Evolutionary conservation across 2,797 vertebrate genomes (phyloP), one percentile per base, ranked within the genome.

Genomic region (Chiloscyllium punctatum): DNA sequence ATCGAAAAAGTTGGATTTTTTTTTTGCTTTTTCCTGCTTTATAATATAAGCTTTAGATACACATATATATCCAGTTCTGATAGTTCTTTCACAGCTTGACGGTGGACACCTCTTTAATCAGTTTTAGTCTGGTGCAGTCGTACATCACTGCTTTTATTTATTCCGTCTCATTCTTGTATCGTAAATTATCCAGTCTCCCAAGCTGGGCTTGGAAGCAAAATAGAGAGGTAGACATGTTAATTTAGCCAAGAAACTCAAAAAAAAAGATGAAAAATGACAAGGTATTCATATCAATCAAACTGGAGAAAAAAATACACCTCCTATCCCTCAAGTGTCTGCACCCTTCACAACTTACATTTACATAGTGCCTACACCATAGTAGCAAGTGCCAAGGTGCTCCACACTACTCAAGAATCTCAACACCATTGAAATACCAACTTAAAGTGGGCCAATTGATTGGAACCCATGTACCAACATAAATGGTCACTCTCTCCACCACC

Each of bases 1-100:
- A 84, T 42, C 21, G 69, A 71, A 53, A 90, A 69, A 53, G 92
- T 94, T 94, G 92, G 15, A n/a, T 62, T 91, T 91, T 91, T 90
- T 91, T 90, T 66, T 68, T n/a, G 62, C 66, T n/a, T 48, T 42
- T 72, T 42, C 21, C 48, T 23, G 57, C 9, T 30, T 69, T 6
- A 33, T 15, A 74, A 30, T 42, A 25, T 69, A 94, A n/a, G 11
- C 51, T 23, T 48, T 71, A 4, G n/a, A 18, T 27, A 37, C 30
- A 69, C n/a, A 51, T 48, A 42, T 66, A 57, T 66, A 15, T n/a
- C 48, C 84, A 66, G 13, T 92, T 15, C 15, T 94, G 42, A 27
- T 23, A 74, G 69, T 33, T 72, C 33, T 53, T 74, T 94, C 69
- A 53, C 9, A 16, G 92, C n/a, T 42, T 23, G 13, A 66, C 92